These are phyloP conservation scores for Otolemur crassicaudatus DNA, from an alignment of 2,797 vertebrate genomes.

Conservation along the genomic window DNA sequence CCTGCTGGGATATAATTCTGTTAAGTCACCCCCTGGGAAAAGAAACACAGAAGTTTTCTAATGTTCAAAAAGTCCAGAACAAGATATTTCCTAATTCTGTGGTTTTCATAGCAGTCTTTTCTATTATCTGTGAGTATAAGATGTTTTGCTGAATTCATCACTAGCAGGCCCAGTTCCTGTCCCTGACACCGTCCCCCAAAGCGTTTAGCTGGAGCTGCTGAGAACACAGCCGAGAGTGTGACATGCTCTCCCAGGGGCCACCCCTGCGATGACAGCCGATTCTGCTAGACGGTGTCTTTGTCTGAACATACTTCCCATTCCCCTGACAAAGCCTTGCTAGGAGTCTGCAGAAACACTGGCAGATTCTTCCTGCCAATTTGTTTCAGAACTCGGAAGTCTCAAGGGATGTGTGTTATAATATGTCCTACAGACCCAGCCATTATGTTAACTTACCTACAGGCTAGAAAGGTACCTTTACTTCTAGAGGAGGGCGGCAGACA, in stretches of 20 bases:
- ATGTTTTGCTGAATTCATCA: background rate
- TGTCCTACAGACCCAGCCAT: background rate
- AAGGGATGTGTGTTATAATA: background rate
- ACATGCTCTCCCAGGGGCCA: accelerated
- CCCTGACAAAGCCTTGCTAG: background rate
- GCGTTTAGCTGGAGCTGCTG: background rate
- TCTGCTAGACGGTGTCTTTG: background rate
- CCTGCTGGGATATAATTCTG: accelerated
- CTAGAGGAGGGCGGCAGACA: background rate
- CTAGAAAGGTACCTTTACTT: background rate
- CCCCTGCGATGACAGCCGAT: background rate
- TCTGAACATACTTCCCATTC: background rate
- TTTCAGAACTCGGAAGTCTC: background rate
- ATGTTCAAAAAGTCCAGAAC: background rate
- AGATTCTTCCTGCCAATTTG: background rate
- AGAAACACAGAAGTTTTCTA: background rate
- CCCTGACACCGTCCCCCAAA: background rate
- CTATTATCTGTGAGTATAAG: background rate
- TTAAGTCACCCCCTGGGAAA: background rate
- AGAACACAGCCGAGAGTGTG: too few relatives aligned
- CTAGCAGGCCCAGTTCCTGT: background rate
- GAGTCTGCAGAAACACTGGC: background rate
- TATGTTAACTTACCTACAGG: background rate
- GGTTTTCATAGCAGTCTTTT: background rate
- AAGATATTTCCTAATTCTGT: background rate